Evolutionary conservation across 2,113 vertebrate species (phyloP), one percentile per base, ranked within the genome.

Genomic region (Astur gentilis): DNA sequence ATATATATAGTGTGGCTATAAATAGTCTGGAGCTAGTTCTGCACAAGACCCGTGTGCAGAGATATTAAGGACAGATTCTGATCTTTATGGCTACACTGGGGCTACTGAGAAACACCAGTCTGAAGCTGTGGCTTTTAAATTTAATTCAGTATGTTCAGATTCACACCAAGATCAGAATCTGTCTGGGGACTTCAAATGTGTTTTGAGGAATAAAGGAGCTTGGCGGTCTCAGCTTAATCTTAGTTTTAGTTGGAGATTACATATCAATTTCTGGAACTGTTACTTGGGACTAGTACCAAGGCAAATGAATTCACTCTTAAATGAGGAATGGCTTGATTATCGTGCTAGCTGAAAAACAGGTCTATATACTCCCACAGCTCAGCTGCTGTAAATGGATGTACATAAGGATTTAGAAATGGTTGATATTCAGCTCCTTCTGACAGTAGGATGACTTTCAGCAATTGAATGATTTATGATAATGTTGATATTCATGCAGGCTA

Each of bases 1-100:
- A n/a, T 94, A 86, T 93, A 89, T 85, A 85, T 95, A 93, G 89
- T 20, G 20, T 79, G 90, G 89, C 89, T 95, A 97, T 93, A 97
- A 97, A 96, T 97, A 97, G 73, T 49, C 75, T 66, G 61, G 91
- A 88, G 75, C 75, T 83, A 27, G 87, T 87, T 82, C 92, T 91
- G 83, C 90, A 70, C 34, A 26, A 49, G n/a, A 36, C 78, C 23
- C 44, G 16, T 47, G 23, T 71, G n/a, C 44, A 85, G 67, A 64
- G 71, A 62, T 69, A 73, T 67, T 88, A 82, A 81, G 78, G 66
- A 54, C 60, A 64, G 60, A 90, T 86, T 96, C 76, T 89, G 66
- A 73, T 88, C 83, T 95, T 94, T 54, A 62, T 81, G 65, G 27
- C 22, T 72, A 36, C 4, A 9, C 47, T 75, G 80, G 36, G 67